These are phyloP conservation scores for Colinus virginianus DNA, from an alignment of 2,113 vertebrate species.

Conservation along the genomic window DNA sequence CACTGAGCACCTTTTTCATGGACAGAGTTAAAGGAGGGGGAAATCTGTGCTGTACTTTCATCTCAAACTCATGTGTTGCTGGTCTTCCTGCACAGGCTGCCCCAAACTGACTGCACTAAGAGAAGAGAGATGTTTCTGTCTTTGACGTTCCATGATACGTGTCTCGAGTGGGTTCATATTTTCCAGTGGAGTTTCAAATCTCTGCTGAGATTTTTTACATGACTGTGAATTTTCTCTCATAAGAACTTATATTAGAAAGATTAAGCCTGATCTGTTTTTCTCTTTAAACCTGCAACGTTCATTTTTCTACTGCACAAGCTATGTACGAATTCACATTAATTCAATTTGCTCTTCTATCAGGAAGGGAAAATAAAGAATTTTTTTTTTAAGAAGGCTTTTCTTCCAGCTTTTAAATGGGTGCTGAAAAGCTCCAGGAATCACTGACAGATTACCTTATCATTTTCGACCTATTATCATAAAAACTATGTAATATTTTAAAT, in stretches of 20 bases:
- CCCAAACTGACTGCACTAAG: neutral
- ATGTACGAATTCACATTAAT: neutral
- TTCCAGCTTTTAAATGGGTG: neutral
- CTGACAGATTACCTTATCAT: neutral
- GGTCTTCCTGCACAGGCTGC: neutral
- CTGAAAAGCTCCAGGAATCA: neutral
- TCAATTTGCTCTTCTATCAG: neutral
- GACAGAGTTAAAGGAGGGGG: neutral
- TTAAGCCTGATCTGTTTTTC: neutral
- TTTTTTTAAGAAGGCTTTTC: neutral
- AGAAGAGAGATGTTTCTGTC: neutral
- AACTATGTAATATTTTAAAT: neutral
- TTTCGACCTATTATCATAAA: neutral
- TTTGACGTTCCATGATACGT: neutral
- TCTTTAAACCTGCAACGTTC: neutral
- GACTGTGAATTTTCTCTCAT: neutral
- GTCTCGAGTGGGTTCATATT: neutral
- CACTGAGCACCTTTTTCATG: neutral
- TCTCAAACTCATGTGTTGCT: neutral
- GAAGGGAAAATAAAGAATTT: neutral
- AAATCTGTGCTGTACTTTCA: neutral
- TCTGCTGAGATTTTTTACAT: neutral
- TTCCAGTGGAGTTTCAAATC: slow-evolving; percentile 21
- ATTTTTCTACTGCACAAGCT: neutral
- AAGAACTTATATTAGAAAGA: neutral